Evolutionary conservation across 2,113 vertebrate species (phyloP).

Genomic region (Dascyllus trimaculatus): DNA sequence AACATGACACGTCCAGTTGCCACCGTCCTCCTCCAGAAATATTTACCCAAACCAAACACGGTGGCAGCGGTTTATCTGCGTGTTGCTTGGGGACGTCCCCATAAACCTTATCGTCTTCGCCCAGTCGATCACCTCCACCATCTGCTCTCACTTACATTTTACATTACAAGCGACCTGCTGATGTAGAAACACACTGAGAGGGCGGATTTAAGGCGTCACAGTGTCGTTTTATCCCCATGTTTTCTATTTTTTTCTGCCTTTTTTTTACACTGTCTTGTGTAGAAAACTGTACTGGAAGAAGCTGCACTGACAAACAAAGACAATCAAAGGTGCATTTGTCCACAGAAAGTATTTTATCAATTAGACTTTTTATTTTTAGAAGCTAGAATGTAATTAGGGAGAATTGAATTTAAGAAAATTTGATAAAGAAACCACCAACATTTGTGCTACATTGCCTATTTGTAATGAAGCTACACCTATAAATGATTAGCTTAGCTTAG

Average conservation of each 20-base stretch:
- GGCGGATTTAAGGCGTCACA: conserved; percentile 1
- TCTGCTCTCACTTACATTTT: conserved; percentile 61
- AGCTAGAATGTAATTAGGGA: too few relatives aligned
- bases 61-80: conserved; percentile 54
- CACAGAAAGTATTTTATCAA: neutral
- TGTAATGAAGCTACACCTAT: too few relatives aligned
- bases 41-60: conserved; percentile 78
- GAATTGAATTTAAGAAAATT: too few relatives aligned
- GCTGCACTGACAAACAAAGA: neutral
- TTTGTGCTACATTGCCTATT: too few relatives aligned
- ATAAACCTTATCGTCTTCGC: conserved; percentile 76
- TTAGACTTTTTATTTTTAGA: too few relatives aligned
- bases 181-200: neutral
- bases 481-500: too few relatives aligned
- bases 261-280: neutral
- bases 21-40: conserved; percentile 64
- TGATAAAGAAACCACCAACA: too few relatives aligned
- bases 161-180: neutral
- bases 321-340: neutral
- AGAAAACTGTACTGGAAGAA: neutral
- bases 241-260: neutral
- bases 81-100: conserved; percentile 78
- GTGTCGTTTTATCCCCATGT: neutral
- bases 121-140: conserved; percentile 70
- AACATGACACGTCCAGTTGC: conserved; percentile 40